phyloP scores from a whole-genome alignment of 2,113 vertebrate genomes.

The Dunckerocampus dactyliophorus region DNA sequence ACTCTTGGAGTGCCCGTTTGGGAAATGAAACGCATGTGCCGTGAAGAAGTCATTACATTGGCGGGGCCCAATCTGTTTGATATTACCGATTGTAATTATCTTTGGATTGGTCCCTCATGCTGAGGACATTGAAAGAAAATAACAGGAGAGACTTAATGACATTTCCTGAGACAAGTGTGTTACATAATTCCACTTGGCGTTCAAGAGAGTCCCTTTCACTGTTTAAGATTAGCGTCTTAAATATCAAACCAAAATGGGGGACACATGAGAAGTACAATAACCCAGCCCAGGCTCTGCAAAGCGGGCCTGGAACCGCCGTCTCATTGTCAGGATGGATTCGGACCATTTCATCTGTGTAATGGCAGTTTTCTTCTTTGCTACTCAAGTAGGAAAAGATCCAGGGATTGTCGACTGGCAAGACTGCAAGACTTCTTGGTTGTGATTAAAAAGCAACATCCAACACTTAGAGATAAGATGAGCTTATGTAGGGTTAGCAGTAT shows the following conservation, averaged over 20 bases:
- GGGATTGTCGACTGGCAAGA: too few relatives aligned
- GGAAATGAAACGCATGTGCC: too few relatives aligned
- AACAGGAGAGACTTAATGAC: background rate
- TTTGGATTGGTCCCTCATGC: background rate
- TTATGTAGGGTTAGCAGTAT: too few relatives aligned
- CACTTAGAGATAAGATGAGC: too few relatives aligned
- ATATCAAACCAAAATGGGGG: slow-evolving; percentile 16
- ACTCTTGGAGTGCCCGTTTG: background rate
- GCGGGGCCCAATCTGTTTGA: background rate
- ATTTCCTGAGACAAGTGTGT: background rate
- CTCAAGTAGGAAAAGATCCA: too few relatives aligned
- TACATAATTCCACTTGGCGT: slow-evolving; percentile 5
- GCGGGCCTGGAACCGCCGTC: background rate
- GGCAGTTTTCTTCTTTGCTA: too few relatives aligned
- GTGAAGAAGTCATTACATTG: background rate
- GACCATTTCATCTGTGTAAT: too few relatives aligned
- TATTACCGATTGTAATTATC: background rate
- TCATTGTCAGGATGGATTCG: too few relatives aligned
- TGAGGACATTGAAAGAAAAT: background rate
- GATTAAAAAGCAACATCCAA: too few relatives aligned
- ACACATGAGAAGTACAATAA: slow-evolving; percentile 13
- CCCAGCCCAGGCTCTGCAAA: slow-evolving; percentile 21
- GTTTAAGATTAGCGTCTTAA: slow-evolving; percentile 11
- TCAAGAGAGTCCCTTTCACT: background rate
- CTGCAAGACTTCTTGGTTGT: too few relatives aligned